Conservation (phyloP, 2,113 vertebrate species). For the Mesembrinibis cayennensis region DNA sequence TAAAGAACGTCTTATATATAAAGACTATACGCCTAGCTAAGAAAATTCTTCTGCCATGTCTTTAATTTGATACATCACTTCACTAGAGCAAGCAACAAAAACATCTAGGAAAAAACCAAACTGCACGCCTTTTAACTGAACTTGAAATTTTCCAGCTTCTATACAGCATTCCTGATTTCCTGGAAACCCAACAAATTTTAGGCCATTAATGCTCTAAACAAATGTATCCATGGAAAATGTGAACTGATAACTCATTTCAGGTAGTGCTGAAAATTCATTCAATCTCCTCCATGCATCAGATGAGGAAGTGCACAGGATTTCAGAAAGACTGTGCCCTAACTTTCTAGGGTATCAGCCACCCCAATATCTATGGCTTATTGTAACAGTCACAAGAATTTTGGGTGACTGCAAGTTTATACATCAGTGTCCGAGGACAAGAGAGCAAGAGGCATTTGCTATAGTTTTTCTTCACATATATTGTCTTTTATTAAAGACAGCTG, state of each 20-base stretch:
- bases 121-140: not conserved
- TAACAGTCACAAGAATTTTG: not conserved
- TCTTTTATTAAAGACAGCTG: constrained; percentile 70
- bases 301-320: not conserved
- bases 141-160: not conserved
- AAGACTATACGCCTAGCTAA: not conserved
- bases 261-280: not conserved
- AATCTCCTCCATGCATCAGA: not conserved
- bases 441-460: not conserved
- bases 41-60: not conserved
- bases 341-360: not conserved
- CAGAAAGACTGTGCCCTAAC: not conserved
- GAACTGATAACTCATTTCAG: not conserved
- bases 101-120: not conserved
- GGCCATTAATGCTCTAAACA: not conserved
- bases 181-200: not conserved
- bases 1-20: not conserved
- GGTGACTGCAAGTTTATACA: not conserved
- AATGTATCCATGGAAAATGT: not conserved
- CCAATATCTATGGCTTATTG: not conserved
- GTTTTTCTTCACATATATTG: constrained; percentile 10
- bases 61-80: not conserved
- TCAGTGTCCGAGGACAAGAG: not conserved
- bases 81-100: not conserved
- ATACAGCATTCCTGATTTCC: not conserved